Evolutionary conservation across 1,140 invertebrate genomes (phyloP), one percentile per base, ranked within the genome.

Genomic region (Caenorhabditis briggsae): DNA sequence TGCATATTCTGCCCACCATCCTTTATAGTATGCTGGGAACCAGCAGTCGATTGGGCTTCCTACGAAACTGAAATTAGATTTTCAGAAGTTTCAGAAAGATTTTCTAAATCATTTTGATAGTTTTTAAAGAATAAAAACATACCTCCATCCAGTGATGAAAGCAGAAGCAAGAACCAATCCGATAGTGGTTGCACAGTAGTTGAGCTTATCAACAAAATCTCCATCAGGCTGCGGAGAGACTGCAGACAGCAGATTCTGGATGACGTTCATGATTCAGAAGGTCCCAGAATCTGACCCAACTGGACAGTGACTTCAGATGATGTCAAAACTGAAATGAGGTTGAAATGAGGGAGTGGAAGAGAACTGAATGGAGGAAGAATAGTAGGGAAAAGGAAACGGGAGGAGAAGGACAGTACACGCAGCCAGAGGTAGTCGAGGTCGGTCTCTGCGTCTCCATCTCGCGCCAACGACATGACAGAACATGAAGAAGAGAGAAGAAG

Each of bases 1-100:
- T 55, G 91, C 91, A 78, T 92, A 92, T 85, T 92, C 91, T 84
- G 89, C 90, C 91, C 91, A 92, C 91, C 91, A 92, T 16, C 91
- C 91, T 78, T 90, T 83, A 82, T 92, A 92, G 82, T 92, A 92
- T 16, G 91, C 92, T 20, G 91, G 91, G 48, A 92, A 92, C 91
- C 91, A 92, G 61, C 91, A 92, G 70, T 92, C 90, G 48, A 92
- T 92, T 12, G 91, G 91, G 50, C 90, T 88, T 8, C 91, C 91
- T 23, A 92, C 88, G 59, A 91, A 90, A 70, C 89, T 90, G 86
- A 48, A 78, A 53, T 53, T 53, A 84, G 89, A 70, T 23, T 58
- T 12, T 20, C 8, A 12, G 0, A 46, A 85, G 5, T 70, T 48
- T 43, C 20, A n/a, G 53, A 88, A 83, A 11, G 2, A 33, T 33